Evolutionary conservation across 1,140 invertebrate genomes (phyloP).

Genomic region (Reticulitermes speratus): DNA sequence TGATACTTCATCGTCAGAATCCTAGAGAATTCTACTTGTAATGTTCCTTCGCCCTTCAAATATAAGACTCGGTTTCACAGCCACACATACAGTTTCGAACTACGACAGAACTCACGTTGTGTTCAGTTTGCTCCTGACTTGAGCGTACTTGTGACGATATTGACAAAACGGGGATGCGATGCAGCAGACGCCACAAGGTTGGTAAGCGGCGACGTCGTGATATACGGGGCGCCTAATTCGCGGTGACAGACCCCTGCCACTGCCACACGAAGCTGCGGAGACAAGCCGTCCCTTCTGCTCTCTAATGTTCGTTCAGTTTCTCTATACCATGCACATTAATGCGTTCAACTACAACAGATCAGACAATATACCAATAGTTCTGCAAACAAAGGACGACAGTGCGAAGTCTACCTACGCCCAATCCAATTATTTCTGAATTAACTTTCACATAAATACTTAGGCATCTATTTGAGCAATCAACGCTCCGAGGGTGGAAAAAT

Average conservation of each 20-base stretch:
- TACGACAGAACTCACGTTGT: not conserved
- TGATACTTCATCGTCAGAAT: no score
- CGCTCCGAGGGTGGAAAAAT: no score
- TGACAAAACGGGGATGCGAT: no score
- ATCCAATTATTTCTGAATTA: not conserved
- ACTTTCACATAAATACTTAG: no score
- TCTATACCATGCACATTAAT: not conserved
- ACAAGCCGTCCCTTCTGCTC: not conserved
- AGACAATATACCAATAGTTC: not conserved
- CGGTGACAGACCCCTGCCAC: not conserved
- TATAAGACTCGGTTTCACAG: no score
- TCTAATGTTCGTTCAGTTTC: not conserved
- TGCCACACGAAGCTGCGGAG: no score
- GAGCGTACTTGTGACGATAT: not conserved
- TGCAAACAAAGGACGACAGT: not conserved
- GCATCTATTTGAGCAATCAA: no score
- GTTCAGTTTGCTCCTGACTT: not conserved
- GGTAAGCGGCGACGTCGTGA: not conserved
- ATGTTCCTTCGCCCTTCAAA: no score
- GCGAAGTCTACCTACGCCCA: not conserved
- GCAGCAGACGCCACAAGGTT: not conserved
- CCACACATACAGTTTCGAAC: no score
- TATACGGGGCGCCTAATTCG: not conserved
- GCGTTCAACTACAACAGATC: not conserved
- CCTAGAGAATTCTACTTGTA: no score